Evolutionary conservation across 2,888 invertebrate species (phyloP).

Genomic region (Cantharis rustica): DNA sequence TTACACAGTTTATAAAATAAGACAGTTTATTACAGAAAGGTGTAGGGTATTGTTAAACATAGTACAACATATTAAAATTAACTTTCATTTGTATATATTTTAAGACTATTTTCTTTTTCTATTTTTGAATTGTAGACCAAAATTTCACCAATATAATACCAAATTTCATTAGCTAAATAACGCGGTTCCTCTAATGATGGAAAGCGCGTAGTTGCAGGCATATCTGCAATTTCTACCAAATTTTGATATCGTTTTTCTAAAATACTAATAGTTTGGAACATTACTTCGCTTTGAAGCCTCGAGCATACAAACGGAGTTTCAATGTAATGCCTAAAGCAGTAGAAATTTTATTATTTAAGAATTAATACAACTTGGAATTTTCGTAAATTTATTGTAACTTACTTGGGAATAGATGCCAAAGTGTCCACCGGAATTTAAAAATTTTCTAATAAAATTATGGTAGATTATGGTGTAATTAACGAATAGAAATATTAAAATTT

Average conservation of each 20-base stretch:
- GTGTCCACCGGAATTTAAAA: too few relatives aligned
- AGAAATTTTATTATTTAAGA: not conserved
- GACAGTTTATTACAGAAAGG: not conserved
- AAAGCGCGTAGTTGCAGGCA: not conserved
- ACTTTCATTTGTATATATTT: not conserved
- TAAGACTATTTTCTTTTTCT: not conserved
- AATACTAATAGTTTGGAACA: not conserved
- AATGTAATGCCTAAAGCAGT: not conserved
- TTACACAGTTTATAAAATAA: too few relatives aligned
- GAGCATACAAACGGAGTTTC: not conserved
- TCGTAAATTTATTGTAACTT: too few relatives aligned
- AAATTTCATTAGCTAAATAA: not conserved
- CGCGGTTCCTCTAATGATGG: not conserved
- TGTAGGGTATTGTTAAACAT: not conserved
- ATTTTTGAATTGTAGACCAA: not conserved
- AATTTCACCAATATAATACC: not conserved
- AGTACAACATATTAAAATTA: not conserved
- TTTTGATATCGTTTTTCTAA: not conserved
- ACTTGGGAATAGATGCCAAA: too few relatives aligned
- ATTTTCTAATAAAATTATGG: too few relatives aligned
- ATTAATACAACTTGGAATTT: too few relatives aligned
- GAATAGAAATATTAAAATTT: too few relatives aligned
- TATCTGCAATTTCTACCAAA: not conserved
- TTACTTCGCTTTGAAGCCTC: not conserved
- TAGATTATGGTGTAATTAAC: too few relatives aligned